Conservation (phyloP, 2,113 vertebrate genomes). For the Hystrix cristata region DNA sequence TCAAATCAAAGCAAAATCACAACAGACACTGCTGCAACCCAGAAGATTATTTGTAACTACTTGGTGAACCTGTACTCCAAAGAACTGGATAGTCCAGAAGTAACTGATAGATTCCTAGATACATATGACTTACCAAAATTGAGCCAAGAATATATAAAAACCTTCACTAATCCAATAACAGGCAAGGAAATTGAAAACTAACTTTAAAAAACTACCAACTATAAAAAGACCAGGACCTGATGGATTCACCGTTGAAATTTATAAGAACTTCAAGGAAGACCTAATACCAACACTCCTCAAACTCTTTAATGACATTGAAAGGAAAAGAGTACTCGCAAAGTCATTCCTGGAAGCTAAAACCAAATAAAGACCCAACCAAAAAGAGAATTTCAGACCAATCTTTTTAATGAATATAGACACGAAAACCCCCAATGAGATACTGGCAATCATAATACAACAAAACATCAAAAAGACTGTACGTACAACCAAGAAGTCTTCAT, state of each 20-base stretch:
- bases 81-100: background rate
- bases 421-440: background rate
- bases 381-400: background rate
- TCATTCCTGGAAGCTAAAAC: background rate
- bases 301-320: background rate
- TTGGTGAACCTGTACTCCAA: background rate
- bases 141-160: background rate
- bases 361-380: background rate
- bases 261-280: background rate
- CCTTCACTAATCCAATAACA: background rate
- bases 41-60: background rate
- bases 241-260: too few relatives aligned
- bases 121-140: background rate
- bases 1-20: background rate
- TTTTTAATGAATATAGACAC: background rate
- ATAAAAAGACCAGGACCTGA: too few relatives aligned
- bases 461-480: background rate
- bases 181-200: background rate
- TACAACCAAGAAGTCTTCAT: background rate
- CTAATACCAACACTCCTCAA: background rate
- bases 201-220: background rate
- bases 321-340: background rate
- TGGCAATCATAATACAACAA: background rate
- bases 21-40: background rate
- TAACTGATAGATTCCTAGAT: background rate